Evolutionary conservation across 1,140 invertebrate species (phyloP).

Genomic region (Pygmarrhopalites habei): DNA sequence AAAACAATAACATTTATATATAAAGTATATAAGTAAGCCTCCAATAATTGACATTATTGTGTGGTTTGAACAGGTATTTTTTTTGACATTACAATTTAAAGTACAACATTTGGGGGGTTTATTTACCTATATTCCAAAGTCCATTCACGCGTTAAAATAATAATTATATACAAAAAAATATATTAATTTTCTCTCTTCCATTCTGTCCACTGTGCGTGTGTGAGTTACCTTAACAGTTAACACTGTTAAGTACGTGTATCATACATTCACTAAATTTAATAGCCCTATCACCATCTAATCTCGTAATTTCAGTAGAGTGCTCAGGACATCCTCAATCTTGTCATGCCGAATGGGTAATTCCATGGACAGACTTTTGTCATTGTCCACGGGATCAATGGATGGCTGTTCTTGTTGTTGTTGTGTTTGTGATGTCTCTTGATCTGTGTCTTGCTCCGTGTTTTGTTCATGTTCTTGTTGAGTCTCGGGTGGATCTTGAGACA

Average conservation of each 20-base stretch:
- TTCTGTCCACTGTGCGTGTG: too few relatives aligned
- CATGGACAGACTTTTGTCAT: conserved; percentile 38
- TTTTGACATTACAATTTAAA: too few relatives aligned
- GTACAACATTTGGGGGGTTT: too few relatives aligned
- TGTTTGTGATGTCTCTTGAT: conserved; percentile 9
- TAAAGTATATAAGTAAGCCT: not conserved
- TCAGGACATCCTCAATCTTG: conserved; percentile 36
- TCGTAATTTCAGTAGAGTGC: conserved; percentile 27
- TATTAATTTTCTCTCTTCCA: too few relatives aligned
- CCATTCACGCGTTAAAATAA: too few relatives aligned
- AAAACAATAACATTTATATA: not conserved
- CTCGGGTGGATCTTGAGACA: not conserved
- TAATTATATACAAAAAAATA: too few relatives aligned
- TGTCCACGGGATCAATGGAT: conserved; percentile 1
- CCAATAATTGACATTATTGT: not conserved
- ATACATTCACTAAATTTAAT: too few relatives aligned
- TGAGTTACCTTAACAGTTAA: too few relatives aligned
- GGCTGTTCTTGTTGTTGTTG: conserved; percentile 12
- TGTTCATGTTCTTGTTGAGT: too few relatives aligned
- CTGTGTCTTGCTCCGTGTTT: not conserved
- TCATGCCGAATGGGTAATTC: conserved; percentile 36
- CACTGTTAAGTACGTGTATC: not conserved
- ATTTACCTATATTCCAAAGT: too few relatives aligned
- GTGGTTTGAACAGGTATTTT: too few relatives aligned
- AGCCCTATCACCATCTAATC: not conserved